These are phyloP conservation scores for Loris lydekkerianus DNA, from an alignment of 2,797 vertebrate species.

Conservation along the genomic window DNA sequence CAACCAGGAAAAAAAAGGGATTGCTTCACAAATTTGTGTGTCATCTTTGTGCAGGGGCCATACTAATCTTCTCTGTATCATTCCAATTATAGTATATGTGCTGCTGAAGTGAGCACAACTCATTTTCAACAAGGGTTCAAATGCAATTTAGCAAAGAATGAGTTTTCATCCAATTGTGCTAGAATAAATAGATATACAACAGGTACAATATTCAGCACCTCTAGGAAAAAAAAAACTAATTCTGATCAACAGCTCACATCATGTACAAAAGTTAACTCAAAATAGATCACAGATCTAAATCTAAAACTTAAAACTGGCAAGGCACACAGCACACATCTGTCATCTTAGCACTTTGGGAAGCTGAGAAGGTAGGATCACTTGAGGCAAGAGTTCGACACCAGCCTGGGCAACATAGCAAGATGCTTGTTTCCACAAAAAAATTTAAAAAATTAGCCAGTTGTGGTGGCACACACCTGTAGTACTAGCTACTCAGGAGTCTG, in stretches of 20 bases:
- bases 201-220: neutral
- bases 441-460: neutral
- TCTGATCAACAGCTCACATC: neutral
- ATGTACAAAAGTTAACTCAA: constrained; percentile 23
- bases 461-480: neutral
- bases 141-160: neutral
- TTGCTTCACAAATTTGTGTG: no score
- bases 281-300: neutral
- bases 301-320: neutral
- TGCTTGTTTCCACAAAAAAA: neutral
- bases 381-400: neutral
- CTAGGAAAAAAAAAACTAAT: neutral
- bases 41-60: no score
- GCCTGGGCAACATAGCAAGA: neutral
- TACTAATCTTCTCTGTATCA: no score
- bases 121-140: constrained; percentile 2
- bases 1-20: no score
- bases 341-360: neutral
- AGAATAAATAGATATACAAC: neutral
- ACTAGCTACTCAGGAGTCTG: neutral
- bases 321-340: neutral
- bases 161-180: constrained; percentile 19
- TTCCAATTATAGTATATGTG: no score
- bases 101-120: neutral
- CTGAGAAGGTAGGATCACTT: neutral